Base-by-base conservation (phyloP, 2,888 invertebrate genomes). In the Penaeus monodon region DNA sequence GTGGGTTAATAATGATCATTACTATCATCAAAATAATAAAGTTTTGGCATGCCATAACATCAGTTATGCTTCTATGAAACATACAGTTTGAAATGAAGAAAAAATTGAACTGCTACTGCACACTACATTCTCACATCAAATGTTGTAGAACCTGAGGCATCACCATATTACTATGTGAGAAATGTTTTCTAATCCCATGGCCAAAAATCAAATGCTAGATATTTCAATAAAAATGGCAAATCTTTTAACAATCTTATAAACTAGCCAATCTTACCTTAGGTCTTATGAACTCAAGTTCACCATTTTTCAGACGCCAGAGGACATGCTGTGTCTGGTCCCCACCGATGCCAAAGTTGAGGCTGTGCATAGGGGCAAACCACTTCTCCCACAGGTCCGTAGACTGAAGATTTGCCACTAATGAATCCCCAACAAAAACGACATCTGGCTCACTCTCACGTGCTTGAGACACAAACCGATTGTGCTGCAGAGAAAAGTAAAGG, bases 401-500 rank as follows among this genome's bases (percentile, higher is more conserved):
- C 91, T 96, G 95, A 91, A 98, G 93, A 79, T 96, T 95, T 93
- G 96, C 96, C 88, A 98, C 93, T 90, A 97, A 95, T 77, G 97
- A 97, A 93, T 98, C 98, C 0, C 98, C 98, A 90, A 98, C 94
- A 91, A 98, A 97, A 91, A 98, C 95, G 63, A 98, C 97, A 92
- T 98, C 98, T 24, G 97, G 97, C 93, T 98, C 98, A 93, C 96
- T 96, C 91, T 96, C 97, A 92, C 96, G 95, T 14, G 96, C 96
- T 92, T 97, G 96, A 22, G 95, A 94, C 86, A 97, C 93, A 93
- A 97, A 97, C 91, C 96, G 94, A 91, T 96, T 95, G 92, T 98
- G 98, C 97, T 97, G 93, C 4, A 20, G 17, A 57, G 17, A 57
- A 57, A 57, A 57, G 17, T 3, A 57, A 57, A 57, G 57, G 17